Percentiles rank a stretch among this genome's conserved stretches.
Conservation (phyloP, 2,113 vertebrate species). For the Monopterus albus region DNA sequence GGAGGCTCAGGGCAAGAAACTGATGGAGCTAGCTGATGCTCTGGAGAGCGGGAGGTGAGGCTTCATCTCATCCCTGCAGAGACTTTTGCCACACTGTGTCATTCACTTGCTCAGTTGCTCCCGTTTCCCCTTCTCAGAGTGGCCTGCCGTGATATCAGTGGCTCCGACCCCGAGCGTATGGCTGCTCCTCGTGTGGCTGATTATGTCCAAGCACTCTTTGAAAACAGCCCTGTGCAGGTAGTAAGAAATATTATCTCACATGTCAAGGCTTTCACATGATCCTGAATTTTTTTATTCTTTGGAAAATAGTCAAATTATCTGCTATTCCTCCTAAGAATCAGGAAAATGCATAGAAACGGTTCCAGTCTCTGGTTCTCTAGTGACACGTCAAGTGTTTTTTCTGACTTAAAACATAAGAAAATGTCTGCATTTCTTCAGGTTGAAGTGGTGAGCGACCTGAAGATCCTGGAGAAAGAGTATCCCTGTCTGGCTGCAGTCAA, state of each 20-base stretch:
- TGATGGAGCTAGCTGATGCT: conserved; percentile 72
- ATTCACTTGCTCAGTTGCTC: neutral
- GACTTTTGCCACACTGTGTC: neutral
- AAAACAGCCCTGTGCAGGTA: conserved; percentile 78
- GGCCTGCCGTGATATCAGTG: conserved; percentile 84
- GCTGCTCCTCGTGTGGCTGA: conserved; percentile 81
- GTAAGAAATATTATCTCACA: neutral
- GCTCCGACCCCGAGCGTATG: conserved; percentile 87
- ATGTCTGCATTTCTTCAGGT: conserved; percentile 68
- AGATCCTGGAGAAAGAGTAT: conserved; percentile 79
- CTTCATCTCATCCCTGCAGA: neutral
- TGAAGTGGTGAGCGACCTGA: conserved; percentile 73
- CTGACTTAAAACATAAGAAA: too few relatives aligned
- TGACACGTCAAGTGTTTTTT: neutral
- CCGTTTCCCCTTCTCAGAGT: conserved; percentile 62
- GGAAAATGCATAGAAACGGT: neutral
- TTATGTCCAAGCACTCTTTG: conserved; percentile 80
- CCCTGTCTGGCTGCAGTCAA: conserved; percentile 86
- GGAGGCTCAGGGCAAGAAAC: conserved; percentile 52
- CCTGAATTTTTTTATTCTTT: neutral
- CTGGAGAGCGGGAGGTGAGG: conserved; percentile 84
- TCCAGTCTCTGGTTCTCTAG: neutral
- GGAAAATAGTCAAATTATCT: neutral
- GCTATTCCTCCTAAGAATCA: neutral
- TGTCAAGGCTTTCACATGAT: neutral